Evolutionary conservation across 2,113 vertebrate species (phyloP).

Genomic region (Furnarius figulus): DNA sequence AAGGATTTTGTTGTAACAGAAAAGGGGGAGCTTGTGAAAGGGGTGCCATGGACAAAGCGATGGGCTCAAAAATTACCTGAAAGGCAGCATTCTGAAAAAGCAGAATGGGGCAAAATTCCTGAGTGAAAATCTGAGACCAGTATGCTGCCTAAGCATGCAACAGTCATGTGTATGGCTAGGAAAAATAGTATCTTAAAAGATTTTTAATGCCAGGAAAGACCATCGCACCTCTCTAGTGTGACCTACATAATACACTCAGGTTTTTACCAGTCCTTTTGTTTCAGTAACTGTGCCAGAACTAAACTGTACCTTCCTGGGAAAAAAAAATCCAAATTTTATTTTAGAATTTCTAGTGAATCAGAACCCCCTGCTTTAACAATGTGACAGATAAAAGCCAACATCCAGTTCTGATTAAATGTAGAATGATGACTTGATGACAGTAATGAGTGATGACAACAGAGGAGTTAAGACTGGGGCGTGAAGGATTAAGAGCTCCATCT

Average conservation of each 20-base stretch:
- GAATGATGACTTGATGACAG: background rate
- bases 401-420: background rate
- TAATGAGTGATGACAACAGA: background rate
- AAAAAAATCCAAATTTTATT: background rate
- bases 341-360: background rate
- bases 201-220: conserved; percentile 30
- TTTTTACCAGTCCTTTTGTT: background rate
- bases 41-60: background rate
- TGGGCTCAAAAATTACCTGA: conserved; percentile 1
- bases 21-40: background rate
- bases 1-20: background rate
- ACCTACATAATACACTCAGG: background rate
- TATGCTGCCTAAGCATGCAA: background rate
- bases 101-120: background rate
- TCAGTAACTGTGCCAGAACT: background rate
- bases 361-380: background rate
- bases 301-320: background rate
- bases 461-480: background rate
- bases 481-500: background rate
- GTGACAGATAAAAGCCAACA: background rate
- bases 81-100: background rate
- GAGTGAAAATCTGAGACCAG: background rate
- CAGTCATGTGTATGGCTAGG: background rate
- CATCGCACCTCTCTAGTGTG: background rate
- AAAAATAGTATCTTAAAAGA: background rate